phyloP scores from a whole-genome alignment of 2,113 vertebrate genomes.

The Motacilla alba region DNA sequence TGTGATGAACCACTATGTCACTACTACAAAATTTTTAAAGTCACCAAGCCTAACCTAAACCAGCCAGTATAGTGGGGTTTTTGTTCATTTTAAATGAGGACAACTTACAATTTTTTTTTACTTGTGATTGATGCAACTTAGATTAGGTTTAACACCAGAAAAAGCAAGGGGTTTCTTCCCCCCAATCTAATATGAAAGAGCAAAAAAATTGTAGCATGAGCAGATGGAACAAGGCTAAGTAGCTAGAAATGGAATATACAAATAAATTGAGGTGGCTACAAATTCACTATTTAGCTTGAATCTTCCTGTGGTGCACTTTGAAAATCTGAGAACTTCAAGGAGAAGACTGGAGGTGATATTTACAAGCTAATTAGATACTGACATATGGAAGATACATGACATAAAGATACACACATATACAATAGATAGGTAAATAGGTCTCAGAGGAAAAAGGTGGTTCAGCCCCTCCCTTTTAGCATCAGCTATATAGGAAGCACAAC shows the following conservation, averaged over 20 bases:
- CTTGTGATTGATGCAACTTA: background rate
- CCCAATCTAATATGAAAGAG: background rate
- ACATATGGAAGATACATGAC: background rate
- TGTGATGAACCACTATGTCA: background rate
- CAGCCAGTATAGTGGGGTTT: fast-evolving
- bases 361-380: background rate
- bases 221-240: background rate
- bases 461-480: background rate
- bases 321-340: background rate
- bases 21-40: background rate
- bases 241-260: background rate
- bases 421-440: background rate
- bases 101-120: background rate
- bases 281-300: background rate
- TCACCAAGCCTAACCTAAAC: background rate
- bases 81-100: background rate
- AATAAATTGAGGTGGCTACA: background rate
- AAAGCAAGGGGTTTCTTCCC: background rate
- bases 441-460: background rate
- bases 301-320: background rate
- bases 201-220: background rate
- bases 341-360: background rate
- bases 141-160: background rate
- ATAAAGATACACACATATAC: background rate
- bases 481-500: background rate